Percentiles rank a stretch among this genome's conserved stretches.
Evolutionary conservation across 2,113 vertebrate species (phyloP).

Genomic region (Erpornis zantholeuca): DNA sequence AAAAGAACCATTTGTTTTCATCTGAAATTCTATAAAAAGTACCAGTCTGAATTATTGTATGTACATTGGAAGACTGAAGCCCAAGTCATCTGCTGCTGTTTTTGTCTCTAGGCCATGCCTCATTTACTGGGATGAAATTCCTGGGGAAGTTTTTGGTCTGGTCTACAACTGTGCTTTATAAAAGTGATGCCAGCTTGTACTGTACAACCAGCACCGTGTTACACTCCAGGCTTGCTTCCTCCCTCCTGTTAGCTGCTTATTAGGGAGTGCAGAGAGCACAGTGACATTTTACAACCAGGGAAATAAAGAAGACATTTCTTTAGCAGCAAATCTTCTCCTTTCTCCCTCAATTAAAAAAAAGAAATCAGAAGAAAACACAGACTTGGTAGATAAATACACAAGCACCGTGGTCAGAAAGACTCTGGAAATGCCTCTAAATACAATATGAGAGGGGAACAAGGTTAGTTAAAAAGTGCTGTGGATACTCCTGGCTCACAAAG

Average conservation of each 20-base stretch:
- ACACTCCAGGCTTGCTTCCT: neutral
- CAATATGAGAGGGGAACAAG: neutral
- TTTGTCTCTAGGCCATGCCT: constrained; percentile 57
- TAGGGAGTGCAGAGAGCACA: constrained; percentile 12
- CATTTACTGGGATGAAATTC: constrained; percentile 50
- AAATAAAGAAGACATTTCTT: constrained; percentile 1
- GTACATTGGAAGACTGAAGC: constrained; percentile 17
- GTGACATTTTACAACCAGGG: constrained; percentile 33
- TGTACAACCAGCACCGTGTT: neutral
- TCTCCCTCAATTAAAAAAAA: neutral
- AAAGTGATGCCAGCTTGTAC: neutral
- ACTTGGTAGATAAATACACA: neutral
- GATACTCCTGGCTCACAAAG: neutral
- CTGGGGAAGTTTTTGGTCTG: constrained; percentile 45
- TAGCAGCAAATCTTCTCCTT: neutral
- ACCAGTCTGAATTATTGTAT: constrained; percentile 36
- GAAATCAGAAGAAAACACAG: neutral
- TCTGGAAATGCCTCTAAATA: neutral
- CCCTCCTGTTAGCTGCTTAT: neutral
- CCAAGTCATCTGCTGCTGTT: constrained; percentile 45
- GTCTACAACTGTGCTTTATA: neutral
- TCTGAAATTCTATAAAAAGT: constrained; percentile 37
- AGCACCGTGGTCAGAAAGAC: neutral
- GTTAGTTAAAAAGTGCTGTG: neutral
- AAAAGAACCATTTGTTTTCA: constrained; percentile 42